These are phyloP conservation scores for Rhogogaster chlorosoma DNA, from an alignment of 2,888 invertebrate species.

Conservation along the genomic window DNA sequence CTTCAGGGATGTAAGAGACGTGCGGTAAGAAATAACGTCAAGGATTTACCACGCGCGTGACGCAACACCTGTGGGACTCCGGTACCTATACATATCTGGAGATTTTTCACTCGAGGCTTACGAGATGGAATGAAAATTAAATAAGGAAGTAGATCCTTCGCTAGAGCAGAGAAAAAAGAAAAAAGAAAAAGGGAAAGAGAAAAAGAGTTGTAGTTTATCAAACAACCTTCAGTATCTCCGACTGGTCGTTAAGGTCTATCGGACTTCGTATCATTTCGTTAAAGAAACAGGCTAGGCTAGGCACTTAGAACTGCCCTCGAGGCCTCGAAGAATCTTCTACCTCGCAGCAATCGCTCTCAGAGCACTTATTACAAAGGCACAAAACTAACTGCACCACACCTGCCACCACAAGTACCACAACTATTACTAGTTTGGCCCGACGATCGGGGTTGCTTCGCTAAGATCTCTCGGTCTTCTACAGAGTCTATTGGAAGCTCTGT, in stretches of 20 bases:
- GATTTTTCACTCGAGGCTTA: neutral
- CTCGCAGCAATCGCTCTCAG: conserved; percentile 6
- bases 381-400: conserved; percentile 20
- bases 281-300: conserved; percentile 79
- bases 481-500: conserved; percentile 36
- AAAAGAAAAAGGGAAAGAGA: conserved; percentile 72
- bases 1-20: neutral
- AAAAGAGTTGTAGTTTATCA: neutral
- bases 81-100: neutral
- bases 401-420: conserved; percentile 39
- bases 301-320: conserved; percentile 39
- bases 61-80: conserved; percentile 40
- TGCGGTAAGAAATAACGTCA: conserved; percentile 27
- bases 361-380: conserved; percentile 18
- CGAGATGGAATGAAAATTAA: neutral
- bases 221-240: conserved; percentile 87
- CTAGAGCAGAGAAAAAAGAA: neutral
- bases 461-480: neutral
- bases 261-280: conserved; percentile 87
- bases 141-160: neutral
- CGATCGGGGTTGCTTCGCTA: conserved; percentile 16
- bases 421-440: conserved; percentile 21
- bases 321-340: conserved; percentile 17
- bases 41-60: conserved; percentile 32
- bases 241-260: conserved; percentile 87